Percentiles rank a stretch among this genome's conserved stretches.
Conservation (phyloP, 2,888 invertebrate genomes). For the Balanococcus diminutus region DNA sequence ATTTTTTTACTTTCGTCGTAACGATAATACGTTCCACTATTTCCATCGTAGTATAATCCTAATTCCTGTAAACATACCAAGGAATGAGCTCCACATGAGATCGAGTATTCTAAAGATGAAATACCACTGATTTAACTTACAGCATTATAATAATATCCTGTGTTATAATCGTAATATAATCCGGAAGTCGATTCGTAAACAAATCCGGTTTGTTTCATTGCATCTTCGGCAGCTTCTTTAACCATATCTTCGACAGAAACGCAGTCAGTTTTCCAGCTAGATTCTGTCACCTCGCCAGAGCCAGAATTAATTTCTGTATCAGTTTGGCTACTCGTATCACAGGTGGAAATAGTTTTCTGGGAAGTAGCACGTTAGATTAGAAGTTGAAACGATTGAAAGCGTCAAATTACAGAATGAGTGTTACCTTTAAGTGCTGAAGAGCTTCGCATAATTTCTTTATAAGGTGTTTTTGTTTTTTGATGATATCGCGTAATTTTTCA, state of each 20-base stretch:
- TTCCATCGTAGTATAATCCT: conserved; percentile 87
- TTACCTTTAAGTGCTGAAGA: conserved; percentile 30
- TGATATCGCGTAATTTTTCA: conserved; percentile 6
- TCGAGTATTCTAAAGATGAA: neutral
- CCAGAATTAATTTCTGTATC: neutral
- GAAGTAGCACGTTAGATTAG: neutral
- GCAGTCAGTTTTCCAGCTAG: neutral
- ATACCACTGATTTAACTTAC: conserved; percentile 66
- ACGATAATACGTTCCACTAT: conserved; percentile 80
- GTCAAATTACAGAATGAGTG: too few species aligned
- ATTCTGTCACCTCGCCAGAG: neutral
- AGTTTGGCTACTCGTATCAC: conserved; percentile 34
- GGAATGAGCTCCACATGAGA: neutral
- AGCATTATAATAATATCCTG: conserved; percentile 89
- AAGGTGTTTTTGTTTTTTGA: conserved; percentile 31
- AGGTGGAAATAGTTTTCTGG: neutral
- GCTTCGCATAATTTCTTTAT: conserved; percentile 1
- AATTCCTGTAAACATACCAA: conserved; percentile 69
- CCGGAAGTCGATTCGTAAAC: conserved; percentile 86
- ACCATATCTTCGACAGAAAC: conserved; percentile 45
- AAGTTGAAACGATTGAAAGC: neutral
- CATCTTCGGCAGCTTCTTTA: conserved; percentile 72
- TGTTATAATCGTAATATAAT: conserved; percentile 85
- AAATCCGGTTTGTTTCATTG: conserved; percentile 76
- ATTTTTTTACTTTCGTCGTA: conserved; percentile 77